phyloP scores from a whole-genome alignment of 2,797 vertebrate genomes.

The Melanotaenia maccullochi region DNA sequence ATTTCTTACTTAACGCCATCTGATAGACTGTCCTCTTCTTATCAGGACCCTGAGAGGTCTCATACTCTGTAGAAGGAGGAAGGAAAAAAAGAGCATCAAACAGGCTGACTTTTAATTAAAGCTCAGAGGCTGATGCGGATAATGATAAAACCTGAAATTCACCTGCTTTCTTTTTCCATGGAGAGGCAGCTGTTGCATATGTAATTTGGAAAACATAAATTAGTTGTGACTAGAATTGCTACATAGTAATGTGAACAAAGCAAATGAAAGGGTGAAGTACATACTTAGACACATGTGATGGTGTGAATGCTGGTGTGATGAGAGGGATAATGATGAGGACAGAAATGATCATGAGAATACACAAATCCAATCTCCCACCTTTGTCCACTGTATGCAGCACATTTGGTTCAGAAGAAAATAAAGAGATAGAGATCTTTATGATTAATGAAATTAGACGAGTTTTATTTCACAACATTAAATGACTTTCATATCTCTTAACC shows the following conservation, averaged over 20 bases:
- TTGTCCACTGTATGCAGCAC: slow-evolving; percentile 81
- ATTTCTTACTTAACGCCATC: slow-evolving; percentile 93
- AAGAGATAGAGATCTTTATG: slow-evolving; percentile 24
- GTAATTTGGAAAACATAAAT: slow-evolving; percentile 68
- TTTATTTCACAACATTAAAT: slow-evolving; percentile 26
- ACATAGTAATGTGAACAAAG: slow-evolving; percentile 33
- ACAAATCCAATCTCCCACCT: slow-evolving; percentile 79
- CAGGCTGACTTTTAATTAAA: slow-evolving; percentile 71
- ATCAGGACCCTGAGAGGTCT: slow-evolving; percentile 88
- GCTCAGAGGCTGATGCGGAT: slow-evolving; percentile 62
- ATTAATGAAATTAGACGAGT: slow-evolving; percentile 9
- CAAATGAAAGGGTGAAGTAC: slow-evolving; percentile 68
- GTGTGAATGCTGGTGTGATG: slow-evolving; percentile 65
- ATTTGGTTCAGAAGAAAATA: slow-evolving; percentile 31
- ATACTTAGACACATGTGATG: slow-evolving; percentile 75
- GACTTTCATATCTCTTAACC: slow-evolving; percentile 13
- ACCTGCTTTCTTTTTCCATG: slow-evolving; percentile 95
- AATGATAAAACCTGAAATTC: slow-evolving; percentile 71
- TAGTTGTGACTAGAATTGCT: slow-evolving; percentile 51
- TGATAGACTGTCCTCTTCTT: slow-evolving; percentile 96
- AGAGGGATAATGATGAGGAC: slow-evolving; percentile 58
- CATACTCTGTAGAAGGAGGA: slow-evolving; percentile 83
- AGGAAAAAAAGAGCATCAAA: slow-evolving; percentile 57
- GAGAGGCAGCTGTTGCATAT: slow-evolving; percentile 83
- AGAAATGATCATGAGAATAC: slow-evolving; percentile 69